These are phyloP conservation scores for Netelia virgata DNA, from an alignment of 2,888 invertebrate genomes.

Conservation along the genomic window DNA sequence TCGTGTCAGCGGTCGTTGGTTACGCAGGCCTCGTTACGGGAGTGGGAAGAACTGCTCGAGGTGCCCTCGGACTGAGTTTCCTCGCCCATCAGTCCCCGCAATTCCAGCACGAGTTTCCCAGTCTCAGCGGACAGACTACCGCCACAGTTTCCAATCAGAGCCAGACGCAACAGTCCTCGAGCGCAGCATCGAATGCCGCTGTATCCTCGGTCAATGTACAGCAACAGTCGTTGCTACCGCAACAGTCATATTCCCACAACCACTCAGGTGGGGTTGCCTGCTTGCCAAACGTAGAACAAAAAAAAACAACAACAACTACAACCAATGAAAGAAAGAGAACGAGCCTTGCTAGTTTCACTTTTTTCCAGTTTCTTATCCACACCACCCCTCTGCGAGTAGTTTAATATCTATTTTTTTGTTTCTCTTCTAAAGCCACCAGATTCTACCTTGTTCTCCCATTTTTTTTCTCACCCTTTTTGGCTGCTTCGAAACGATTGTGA, in stretches of 20 bases:
- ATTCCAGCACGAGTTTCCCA: slow-evolving; percentile 99
- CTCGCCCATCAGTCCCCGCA: slow-evolving; percentile 92
- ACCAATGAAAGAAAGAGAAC: slow-evolving; percentile 4
- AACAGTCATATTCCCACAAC: slow-evolving; percentile 84
- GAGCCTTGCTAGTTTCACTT: slow-evolving; percentile 70
- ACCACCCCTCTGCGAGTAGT: slow-evolving; percentile 30
- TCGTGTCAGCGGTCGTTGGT: slow-evolving; percentile 84
- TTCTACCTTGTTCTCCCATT: not conserved
- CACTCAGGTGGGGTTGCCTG: slow-evolving; percentile 80
- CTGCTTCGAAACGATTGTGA: slow-evolving; percentile 28
- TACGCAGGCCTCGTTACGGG: slow-evolving; percentile 87
- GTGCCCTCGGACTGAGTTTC: slow-evolving; percentile 81
- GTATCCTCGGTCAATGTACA: slow-evolving; percentile 78
- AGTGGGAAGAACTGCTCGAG: slow-evolving; percentile 87
- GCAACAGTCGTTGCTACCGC: slow-evolving; percentile 83
- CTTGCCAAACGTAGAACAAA: slow-evolving; percentile 67
- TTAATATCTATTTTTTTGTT: slow-evolving; percentile 26
- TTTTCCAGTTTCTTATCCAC: slow-evolving; percentile 54
- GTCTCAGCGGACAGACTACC: slow-evolving; percentile 86
- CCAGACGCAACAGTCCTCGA: slow-evolving; percentile 79
- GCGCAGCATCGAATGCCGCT: slow-evolving; percentile 75
- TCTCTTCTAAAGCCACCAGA: slow-evolving; percentile 8
- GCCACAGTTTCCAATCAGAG: slow-evolving; percentile 79
- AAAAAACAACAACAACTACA: not conserved
- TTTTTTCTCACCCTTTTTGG: slow-evolving; percentile 23